Base-by-base conservation (phyloP, 2,888 invertebrate species). In the Pomacea canaliculata region DNA sequence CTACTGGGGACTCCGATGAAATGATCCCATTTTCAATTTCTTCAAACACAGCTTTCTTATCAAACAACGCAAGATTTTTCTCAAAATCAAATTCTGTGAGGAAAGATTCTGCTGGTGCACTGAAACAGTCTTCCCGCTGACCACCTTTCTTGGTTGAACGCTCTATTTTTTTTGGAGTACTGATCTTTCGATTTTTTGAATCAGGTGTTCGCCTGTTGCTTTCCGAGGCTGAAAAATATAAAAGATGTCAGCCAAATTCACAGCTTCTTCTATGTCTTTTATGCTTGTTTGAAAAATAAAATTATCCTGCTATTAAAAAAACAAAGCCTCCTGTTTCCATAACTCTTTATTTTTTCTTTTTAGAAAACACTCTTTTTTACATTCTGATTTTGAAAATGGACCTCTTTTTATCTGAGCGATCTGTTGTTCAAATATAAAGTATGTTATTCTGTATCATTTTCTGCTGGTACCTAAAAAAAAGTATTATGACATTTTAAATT, bases 31-130 rank as follows among this genome's bases (percentile, higher is more conserved):
- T 86, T 88, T 94, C 94, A 70, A 95, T 93, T 90, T 95, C 94
- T 86, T 95, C 94, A 93, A 94, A 95, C 71, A 95, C 93, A 48
- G 95, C 95, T 89, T 93, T 91, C 91, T 97, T 97, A 91, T 97
- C 95, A 91, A 97, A 97, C 70, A 97, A 92, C 46, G 96, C 96
- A 76, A 97, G 92, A 92, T 97, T 97, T 82, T 96, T 96, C 90
- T 97, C 97, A 93, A 97, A 97, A 92, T 97, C 97, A 92, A 97
- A 97, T 86, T 97, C 97, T 89, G 75, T 71, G 73, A 94, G 90
- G 82, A 93, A 93, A 75, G 94, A 93, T 82, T 94, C 94, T 16
- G 94, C 92, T 66, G 94, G 94, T 9, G 93, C 93, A 51, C 95
- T 95, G 91, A 96, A 96, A 89, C 95, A 95, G 59, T 76, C 70